A percentile compares a stretch with the other conserved stretches of the same genome.
phyloP scores from a whole-genome alignment of 2,888 invertebrate species.

The Amphiduros pacificus region DNA sequence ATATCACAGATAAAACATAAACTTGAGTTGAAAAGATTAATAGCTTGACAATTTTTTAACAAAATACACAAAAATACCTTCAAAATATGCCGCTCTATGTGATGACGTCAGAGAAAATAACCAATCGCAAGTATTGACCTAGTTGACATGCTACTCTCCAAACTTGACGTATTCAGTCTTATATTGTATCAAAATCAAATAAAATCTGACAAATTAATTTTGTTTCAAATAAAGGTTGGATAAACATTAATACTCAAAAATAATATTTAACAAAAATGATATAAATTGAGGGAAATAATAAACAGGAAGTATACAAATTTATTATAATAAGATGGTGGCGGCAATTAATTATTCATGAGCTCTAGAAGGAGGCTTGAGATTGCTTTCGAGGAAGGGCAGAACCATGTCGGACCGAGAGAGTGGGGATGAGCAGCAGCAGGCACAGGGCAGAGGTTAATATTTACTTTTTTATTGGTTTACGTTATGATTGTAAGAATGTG shows the following conservation, averaged over 20 bases:
- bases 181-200: too few relatives aligned
- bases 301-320: too few relatives aligned
- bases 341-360: conserved; percentile 23
- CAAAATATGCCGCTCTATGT: neutral
- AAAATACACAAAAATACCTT: neutral
- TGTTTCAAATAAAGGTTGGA: too few relatives aligned
- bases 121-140: neutral
- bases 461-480: conserved; percentile 3
- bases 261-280: neutral
- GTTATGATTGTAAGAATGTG: neutral
- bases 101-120: neutral
- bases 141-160: neutral
- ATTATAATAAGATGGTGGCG: conserved; percentile 4
- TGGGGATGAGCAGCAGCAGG: conserved; percentile 22
- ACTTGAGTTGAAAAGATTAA: too few relatives aligned
- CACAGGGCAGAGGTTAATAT: conserved; percentile 20
- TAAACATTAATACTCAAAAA: neutral
- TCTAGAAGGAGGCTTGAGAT: conserved; percentile 24
- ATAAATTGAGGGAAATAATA: too few relatives aligned
- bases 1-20: too few relatives aligned
- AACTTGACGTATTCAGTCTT: too few relatives aligned
- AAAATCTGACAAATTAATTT: too few relatives aligned
- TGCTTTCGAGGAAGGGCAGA: conserved; percentile 26
- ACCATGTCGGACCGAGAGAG: conserved; percentile 22
- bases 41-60: too few relatives aligned